Percentiles rank a stretch among this genome's conserved stretches.
phyloP scores from a whole-genome alignment of 2,113 vertebrate species.

The Eidolon helvum region DNA sequence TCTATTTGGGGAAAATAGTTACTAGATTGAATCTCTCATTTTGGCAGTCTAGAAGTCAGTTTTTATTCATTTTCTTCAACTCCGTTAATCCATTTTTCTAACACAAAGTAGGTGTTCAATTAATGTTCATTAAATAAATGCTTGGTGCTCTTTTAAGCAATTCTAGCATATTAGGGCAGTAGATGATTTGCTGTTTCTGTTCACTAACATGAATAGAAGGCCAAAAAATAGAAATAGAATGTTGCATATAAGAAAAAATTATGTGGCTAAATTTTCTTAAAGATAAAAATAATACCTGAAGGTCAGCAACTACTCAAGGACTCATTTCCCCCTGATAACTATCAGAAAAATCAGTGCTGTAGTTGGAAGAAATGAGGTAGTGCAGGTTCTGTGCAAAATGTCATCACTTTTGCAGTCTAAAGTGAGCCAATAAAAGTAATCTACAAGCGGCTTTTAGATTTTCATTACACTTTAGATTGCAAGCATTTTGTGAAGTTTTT shows the following conservation, averaged over 20 bases:
- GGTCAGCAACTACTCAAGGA: neutral
- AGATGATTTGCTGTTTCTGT: neutral
- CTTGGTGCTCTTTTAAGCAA: neutral
- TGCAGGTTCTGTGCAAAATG: constrained; percentile 57
- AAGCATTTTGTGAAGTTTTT: constrained; percentile 49
- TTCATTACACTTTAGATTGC: constrained; percentile 65
- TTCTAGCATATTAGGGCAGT: neutral
- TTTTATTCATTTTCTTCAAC: neutral
- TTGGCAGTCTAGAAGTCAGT: neutral
- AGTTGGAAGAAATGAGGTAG: constrained; percentile 39
- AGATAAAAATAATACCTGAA: neutral
- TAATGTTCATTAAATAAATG: neutral
- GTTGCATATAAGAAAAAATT: neutral
- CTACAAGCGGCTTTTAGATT: constrained; percentile 60
- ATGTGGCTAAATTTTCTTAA: neutral
- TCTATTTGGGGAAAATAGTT: neutral
- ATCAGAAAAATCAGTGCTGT: constrained; percentile 11
- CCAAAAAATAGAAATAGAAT: constrained; percentile 32
- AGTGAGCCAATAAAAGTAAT: constrained; percentile 64
- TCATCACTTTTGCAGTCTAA: constrained; percentile 30
- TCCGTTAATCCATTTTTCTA: neutral
- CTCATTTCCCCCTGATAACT: constrained; percentile 28
- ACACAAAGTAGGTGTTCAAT: neutral
- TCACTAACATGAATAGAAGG: neutral
- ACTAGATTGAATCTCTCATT: neutral